Base-by-base conservation (phyloP, 2,888 invertebrate species). In the Protula sp. region DNA sequence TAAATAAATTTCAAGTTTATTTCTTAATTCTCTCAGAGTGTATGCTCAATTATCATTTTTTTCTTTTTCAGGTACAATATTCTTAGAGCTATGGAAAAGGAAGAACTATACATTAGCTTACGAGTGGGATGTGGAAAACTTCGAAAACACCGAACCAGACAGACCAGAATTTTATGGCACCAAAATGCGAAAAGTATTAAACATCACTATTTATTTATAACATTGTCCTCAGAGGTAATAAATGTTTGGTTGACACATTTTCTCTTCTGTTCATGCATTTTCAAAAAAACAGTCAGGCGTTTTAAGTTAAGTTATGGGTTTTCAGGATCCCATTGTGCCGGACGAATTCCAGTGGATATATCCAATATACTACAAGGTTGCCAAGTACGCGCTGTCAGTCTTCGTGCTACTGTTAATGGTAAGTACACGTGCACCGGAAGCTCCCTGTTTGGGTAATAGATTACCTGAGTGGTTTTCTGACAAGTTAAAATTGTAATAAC, bases 51-150 rank as follows among this genome's bases (percentile, higher is more conserved):
- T n/a, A n/a, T n/a, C n/a, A n/a, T n/a, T n/a, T n/a, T n/a, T n/a
- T n/a, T n/a, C n/a, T 31, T 9, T 57, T 5, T 3, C 51, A 68
- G 69, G 69, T 14, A 69, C 69, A 1, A 48, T 69, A 3, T 69
- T 69, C 48, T 67, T 76, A 47, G 79, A 80, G 67, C 57, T 79
- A 4, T 80, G 80, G 80, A 73, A 74, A 55, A 64, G 80, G 2
- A 75, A 73, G 54, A 73, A 74, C 56, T 67, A 72, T 27, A 73
- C 73, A 1, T 66, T 83, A 28, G 81, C 83, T 1, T 82, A 82
- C 63, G 74, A 81, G 61, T 83, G 83, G 83, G 81, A 83, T 61
- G 82, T 82, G 1, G 79, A 82, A 55, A 75, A 78, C 60, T 82
- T 79, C 67, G 81, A 82, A 57, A 72, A 74, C 4, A 74, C 75